These are phyloP conservation scores for Peromyscus leucopus DNA, from an alignment of 2,113 vertebrate genomes.

Conservation along the genomic window DNA sequence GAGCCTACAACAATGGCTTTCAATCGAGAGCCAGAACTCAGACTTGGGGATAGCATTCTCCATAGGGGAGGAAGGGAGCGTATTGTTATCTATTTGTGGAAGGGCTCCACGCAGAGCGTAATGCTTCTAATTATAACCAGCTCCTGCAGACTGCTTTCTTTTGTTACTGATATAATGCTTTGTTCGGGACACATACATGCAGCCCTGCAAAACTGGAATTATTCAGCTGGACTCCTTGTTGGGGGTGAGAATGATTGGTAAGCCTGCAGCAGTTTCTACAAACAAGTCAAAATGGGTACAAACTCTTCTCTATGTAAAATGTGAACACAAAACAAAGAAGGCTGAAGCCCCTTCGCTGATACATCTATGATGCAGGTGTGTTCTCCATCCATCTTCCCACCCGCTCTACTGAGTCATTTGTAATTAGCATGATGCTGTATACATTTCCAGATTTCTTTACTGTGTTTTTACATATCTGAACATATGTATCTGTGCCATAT, in stretches of 20 bases:
- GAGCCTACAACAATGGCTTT: constrained; percentile 73
- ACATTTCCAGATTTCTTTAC: neutral
- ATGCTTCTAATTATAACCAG: constrained; percentile 35
- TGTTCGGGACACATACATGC: neutral
- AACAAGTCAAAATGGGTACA: neutral
- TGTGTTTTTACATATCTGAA: neutral
- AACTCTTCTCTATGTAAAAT: neutral
- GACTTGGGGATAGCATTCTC: neutral
- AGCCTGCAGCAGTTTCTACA: neutral
- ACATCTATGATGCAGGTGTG: neutral
- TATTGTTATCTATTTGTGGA: constrained; percentile 63
- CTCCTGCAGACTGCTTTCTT: neutral
- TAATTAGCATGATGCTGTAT: neutral
- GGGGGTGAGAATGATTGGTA: neutral
- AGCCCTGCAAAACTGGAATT: neutral
- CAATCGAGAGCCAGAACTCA: constrained; percentile 17
- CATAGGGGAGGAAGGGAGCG: neutral
- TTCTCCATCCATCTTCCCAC: no score
- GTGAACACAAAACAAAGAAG: neutral
- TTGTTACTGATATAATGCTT: neutral
- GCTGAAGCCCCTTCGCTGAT: neutral
- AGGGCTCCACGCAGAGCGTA: neutral
- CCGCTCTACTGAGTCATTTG: neutral
- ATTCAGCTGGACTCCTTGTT: neutral
- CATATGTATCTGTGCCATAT: neutral